Evolutionary conservation across 1,140 invertebrate species (phyloP).

Genomic region (Zaprionus gabonicus): DNA sequence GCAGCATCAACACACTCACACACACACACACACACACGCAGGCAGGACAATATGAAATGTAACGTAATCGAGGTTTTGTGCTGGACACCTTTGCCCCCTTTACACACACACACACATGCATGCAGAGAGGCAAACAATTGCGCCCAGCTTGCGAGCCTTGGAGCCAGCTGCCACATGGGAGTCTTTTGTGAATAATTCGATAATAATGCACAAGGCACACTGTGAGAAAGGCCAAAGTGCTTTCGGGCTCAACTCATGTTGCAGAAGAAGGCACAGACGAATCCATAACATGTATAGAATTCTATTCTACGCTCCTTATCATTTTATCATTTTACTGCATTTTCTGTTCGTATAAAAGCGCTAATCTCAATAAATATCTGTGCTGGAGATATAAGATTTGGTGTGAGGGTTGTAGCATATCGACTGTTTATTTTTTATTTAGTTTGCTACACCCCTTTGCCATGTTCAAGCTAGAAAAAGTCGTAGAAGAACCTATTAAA

Average conservation of each 20-base stretch:
- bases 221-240: not conserved
- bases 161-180: constrained; percentile 6
- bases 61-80: not conserved
- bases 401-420: too few relatives aligned
- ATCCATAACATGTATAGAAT: too few relatives aligned
- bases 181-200: constrained; percentile 5
- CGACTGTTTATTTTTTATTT: not conserved
- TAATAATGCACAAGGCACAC: not conserved
- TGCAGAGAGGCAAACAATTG: not conserved
- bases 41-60: not conserved
- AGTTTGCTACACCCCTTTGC: not conserved
- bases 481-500: too few relatives aligned
- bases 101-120: not conserved
- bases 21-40: constrained; percentile 4
- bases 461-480: too few relatives aligned
- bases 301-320: too few relatives aligned
- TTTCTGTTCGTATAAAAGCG: not conserved
- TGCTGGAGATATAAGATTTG: not conserved
- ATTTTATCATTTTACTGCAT: not conserved
- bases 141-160: not conserved
- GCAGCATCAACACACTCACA: constrained; percentile 2
- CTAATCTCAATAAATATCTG: not conserved
- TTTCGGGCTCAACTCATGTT: not conserved
- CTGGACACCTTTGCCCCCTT: not conserved
- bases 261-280: too few relatives aligned